A percentile compares a stretch with the other conserved stretches of the same genome.
These are phyloP conservation scores for Anguilla megastoma DNA, from an alignment of 2,797 vertebrate genomes.

Conservation along the genomic window DNA sequence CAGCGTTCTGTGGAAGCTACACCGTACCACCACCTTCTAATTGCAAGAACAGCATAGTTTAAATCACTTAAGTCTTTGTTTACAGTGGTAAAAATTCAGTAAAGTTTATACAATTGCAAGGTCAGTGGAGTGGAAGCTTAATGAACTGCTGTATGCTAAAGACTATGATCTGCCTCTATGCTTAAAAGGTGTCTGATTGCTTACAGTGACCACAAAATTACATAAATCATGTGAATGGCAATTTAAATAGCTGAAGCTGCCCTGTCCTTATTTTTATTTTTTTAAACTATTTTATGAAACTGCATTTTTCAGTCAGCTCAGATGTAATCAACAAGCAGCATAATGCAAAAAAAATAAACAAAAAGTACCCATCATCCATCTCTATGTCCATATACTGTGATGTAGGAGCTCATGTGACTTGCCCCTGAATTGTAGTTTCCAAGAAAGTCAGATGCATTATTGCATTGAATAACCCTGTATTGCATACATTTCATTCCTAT, in stretches of 20 bases:
- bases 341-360: background rate
- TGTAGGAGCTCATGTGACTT: background rate
- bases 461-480: background rate
- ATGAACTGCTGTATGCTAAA: background rate
- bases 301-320: background rate
- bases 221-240: background rate
- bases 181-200: background rate
- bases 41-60: background rate
- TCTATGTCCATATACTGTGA: background rate
- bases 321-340: background rate
- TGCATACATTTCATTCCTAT: background rate
- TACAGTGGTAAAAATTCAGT: background rate
- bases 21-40: constrained; percentile 20
- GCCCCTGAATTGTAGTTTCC: background rate
- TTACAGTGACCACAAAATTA: background rate
- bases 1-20: constrained; percentile 55
- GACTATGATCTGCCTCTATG: background rate
- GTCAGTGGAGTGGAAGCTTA: background rate
- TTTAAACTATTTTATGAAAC: background rate
- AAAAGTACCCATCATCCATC: background rate
- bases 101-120: background rate
- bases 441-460: background rate
- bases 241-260: background rate
- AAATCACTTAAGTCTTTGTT: background rate
- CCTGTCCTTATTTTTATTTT: background rate